phyloP scores from a whole-genome alignment of 2,113 vertebrate genomes.

The Chelonoidis abingdonii region DNA sequence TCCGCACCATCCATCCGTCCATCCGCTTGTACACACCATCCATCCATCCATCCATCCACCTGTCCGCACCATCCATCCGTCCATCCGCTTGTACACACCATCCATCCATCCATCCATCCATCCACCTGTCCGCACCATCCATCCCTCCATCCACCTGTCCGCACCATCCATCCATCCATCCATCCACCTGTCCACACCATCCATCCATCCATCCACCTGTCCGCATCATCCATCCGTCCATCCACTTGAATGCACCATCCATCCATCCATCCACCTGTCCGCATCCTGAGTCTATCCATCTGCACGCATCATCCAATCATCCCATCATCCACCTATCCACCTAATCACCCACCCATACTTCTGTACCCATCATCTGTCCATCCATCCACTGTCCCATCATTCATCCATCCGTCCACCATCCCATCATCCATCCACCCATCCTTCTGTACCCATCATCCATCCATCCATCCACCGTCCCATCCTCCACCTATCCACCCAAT shows the following conservation, averaged over 20 bases:
- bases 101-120: neutral
- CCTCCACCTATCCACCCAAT: accelerated
- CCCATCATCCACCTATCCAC: neutral
- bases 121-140: no score
- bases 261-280: neutral
- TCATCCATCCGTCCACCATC: no score
- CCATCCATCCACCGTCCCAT: no score
- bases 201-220: neutral
- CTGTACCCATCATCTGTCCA: no score
- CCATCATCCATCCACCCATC: neutral
- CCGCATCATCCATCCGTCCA: neutral
- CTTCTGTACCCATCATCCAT: neutral
- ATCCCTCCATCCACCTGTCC: neutral
- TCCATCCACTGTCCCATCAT: neutral
- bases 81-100: neutral
- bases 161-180: neutral
- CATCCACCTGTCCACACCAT: no score
- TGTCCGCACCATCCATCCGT: no score
- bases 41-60: neutral
- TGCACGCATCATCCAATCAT: neutral
- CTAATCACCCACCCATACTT: neutral
- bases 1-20: no score
- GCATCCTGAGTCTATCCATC: neutral
- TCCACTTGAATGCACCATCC: no score
- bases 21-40: neutral